Evolutionary conservation across 2,888 invertebrate genomes (phyloP).

Genomic region (Diaphora mendica): DNA sequence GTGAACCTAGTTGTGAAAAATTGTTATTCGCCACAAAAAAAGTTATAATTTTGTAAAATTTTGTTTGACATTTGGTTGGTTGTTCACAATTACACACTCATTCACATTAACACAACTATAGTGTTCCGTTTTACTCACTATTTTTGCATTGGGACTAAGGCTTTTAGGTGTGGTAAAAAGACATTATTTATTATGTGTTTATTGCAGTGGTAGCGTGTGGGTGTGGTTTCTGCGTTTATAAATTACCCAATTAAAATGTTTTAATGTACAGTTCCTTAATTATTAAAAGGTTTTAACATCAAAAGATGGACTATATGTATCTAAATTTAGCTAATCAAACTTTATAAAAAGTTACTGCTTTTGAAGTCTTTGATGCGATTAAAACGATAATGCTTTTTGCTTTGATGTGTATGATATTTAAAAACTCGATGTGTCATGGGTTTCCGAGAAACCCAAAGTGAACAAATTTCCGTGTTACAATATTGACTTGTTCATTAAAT

Average conservation of each 20-base stretch:
- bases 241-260: not conserved
- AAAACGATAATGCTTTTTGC: too few relatives aligned
- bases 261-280: not conserved
- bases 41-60: not conserved
- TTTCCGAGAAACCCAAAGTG: too few relatives aligned
- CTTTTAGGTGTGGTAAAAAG: constrained; percentile 20
- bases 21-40: constrained; percentile 24
- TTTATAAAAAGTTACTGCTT: not conserved
- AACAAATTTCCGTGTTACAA: not conserved
- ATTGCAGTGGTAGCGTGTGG: not conserved
- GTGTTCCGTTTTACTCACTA: not conserved
- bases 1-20: constrained; percentile 34
- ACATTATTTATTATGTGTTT: constrained; percentile 16
- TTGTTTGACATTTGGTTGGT: not conserved
- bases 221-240: not conserved
- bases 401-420: not conserved
- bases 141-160: constrained; percentile 1
- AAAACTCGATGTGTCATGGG: not conserved
- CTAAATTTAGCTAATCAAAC: not conserved
- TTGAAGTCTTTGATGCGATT: not conserved
- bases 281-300: not conserved
- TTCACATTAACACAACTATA: too few relatives aligned
- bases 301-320: not conserved
- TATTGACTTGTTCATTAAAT: too few relatives aligned
- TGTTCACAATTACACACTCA: too few relatives aligned